Evolutionary conservation across 2,113 vertebrate genomes (phyloP).

Genomic region (Cynopterus brachyotis): DNA sequence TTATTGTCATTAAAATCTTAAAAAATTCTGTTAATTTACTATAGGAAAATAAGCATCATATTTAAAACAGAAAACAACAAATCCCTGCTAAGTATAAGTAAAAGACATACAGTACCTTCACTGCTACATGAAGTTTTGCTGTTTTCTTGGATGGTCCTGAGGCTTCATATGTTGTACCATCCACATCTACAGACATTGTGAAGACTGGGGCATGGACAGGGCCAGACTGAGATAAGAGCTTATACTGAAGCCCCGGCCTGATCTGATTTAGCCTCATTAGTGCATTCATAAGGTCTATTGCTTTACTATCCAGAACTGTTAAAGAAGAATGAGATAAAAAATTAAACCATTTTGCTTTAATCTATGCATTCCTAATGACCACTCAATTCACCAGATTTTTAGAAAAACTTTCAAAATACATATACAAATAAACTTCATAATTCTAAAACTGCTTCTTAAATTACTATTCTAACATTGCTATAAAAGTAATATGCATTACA

Average conservation of each 20-base stretch:
- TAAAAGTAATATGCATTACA: neutral
- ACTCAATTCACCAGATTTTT: neutral
- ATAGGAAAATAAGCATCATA: slow-evolving; percentile 7
- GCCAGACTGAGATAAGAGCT: slow-evolving; percentile 98
- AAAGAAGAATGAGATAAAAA: slow-evolving; percentile 22
- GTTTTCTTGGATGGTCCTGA: slow-evolving; percentile 99
- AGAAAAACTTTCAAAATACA: slow-evolving; percentile 26
- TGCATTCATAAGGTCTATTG: slow-evolving; percentile 99
- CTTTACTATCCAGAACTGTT: slow-evolving; percentile 97
- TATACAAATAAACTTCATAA: neutral
- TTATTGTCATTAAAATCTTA: neutral
- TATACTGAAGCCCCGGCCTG: slow-evolving; percentile 98
- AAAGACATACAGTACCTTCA: slow-evolving; percentile 89
- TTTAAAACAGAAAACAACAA: slow-evolving; percentile 24
- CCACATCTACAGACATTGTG: slow-evolving; percentile 99
- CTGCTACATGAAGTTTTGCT: slow-evolving; percentile 98
- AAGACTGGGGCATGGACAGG: slow-evolving; percentile 99
- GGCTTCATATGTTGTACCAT: slow-evolving; percentile 95
- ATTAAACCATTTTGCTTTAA: slow-evolving; percentile 2
- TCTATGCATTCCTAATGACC: neutral
- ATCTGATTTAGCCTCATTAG: slow-evolving; percentile 99
- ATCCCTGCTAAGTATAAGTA: neutral
- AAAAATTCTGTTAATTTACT: neutral
- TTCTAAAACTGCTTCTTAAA: slow-evolving; percentile 34
- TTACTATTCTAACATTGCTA: neutral